These are phyloP conservation scores for Branchinecta lindahli DNA, from an alignment of 1,140 invertebrate genomes.

Conservation along the genomic window DNA sequence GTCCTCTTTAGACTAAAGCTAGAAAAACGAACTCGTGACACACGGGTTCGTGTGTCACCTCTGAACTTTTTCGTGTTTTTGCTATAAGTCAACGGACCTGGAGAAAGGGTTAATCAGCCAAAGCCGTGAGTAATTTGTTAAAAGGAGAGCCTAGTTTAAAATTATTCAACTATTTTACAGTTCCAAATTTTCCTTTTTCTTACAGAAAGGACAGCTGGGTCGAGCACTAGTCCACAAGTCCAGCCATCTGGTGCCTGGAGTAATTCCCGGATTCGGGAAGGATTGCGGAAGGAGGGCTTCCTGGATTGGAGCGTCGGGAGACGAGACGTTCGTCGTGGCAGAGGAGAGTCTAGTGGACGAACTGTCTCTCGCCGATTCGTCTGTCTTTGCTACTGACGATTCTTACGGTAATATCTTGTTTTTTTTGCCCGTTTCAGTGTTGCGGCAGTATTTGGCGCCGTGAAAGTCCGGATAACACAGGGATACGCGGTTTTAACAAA, in stretches of 20 bases:
- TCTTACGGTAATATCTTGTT: slow-evolving; percentile 64
- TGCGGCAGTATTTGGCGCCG: too few relatives aligned
- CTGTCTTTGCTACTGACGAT: slow-evolving; percentile 70
- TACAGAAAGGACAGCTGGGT: slow-evolving; percentile 76
- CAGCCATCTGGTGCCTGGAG: slow-evolving; percentile 61
- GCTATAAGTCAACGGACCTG: too few relatives aligned
- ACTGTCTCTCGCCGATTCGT: slow-evolving; percentile 63
- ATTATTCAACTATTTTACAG: slow-evolving; percentile 12
- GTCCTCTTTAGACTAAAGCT: slow-evolving; percentile 10
- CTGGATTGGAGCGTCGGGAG: slow-evolving; percentile 83
- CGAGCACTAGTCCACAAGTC: slow-evolving; percentile 34
- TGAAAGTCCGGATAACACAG: too few relatives aligned
- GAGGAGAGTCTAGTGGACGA: slow-evolving; percentile 84
- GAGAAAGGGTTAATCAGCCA: slow-evolving; percentile 10
- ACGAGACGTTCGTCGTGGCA: slow-evolving; percentile 86
- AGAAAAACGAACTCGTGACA: too few relatives aligned
- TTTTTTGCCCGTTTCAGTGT: slow-evolving; percentile 16
- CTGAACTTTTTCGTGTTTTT: too few relatives aligned
- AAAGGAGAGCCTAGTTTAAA: neutral
- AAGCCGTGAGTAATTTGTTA: too few relatives aligned
- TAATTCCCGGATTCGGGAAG: slow-evolving; percentile 60
- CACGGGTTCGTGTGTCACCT: too few relatives aligned
- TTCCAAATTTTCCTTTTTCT: slow-evolving; percentile 19
- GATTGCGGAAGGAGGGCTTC: slow-evolving; percentile 64
- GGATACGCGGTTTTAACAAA: too few relatives aligned